Conservation (phyloP, 1,140 invertebrate species). For the Caenorhabditis briggsae region DNA sequence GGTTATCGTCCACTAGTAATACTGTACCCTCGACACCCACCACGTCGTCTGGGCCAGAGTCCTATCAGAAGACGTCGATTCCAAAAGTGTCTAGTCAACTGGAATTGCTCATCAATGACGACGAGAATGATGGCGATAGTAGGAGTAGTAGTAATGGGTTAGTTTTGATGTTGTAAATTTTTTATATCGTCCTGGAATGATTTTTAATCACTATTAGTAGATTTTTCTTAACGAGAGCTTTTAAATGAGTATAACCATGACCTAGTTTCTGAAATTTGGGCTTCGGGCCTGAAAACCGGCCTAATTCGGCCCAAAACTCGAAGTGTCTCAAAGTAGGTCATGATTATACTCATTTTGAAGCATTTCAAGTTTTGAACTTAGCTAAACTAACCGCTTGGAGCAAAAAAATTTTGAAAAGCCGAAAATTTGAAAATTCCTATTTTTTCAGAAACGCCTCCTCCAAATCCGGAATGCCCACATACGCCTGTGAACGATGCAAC, state of each 20-base stretch:
- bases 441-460: not conserved
- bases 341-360: no score
- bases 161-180: not conserved
- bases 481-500: constrained; percentile 50
- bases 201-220: not conserved
- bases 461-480: not conserved
- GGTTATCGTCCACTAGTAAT: not conserved
- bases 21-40: not conserved
- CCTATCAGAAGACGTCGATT: no score
- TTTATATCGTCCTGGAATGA: not conserved
- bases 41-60: not conserved
- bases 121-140: constrained; percentile 27
- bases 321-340: no score
- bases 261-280: not conserved
- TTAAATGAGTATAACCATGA: not conserved
- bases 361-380: no score
- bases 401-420: no score
- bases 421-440: not conserved
- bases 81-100: not conserved
- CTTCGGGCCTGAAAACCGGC: not conserved
- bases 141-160: constrained; percentile 38
- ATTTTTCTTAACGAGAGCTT: no score
- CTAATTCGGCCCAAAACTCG: no score
- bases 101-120: not conserved
- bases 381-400: no score